phyloP scores from a whole-genome alignment of 2,797 vertebrate genomes.

The Sternarchorhynchus goeldii region DNA sequence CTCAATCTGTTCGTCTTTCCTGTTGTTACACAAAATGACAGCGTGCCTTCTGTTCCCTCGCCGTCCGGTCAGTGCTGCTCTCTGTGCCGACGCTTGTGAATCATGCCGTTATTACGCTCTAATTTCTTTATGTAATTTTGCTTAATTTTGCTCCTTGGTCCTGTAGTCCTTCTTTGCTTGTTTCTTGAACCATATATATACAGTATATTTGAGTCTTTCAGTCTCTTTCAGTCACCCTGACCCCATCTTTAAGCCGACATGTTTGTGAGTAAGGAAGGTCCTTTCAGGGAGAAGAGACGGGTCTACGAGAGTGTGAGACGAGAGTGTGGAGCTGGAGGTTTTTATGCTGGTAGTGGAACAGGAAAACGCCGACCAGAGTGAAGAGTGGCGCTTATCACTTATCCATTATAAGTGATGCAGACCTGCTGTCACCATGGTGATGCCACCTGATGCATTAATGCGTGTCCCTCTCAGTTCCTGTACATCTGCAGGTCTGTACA shows the following conservation, averaged over 20 bases:
- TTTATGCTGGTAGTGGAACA: too few relatives aligned
- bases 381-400: neutral
- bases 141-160: neutral
- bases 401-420: slow-evolving; percentile 10
- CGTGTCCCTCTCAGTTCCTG: slow-evolving; percentile 1
- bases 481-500: slow-evolving; percentile 1
- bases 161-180: neutral
- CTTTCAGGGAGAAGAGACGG: neutral
- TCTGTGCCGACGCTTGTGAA: neutral
- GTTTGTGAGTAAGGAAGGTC: neutral
- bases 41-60: slow-evolving; percentile 20
- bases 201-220: neutral
- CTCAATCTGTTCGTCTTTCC: slow-evolving; percentile 20
- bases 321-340: neutral
- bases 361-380: neutral
- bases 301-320: neutral
- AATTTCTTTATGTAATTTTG: neutral
- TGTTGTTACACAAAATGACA: slow-evolving; percentile 10
- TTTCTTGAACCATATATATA: neutral
- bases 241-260: neutral
- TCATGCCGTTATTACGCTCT: neutral
- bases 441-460: slow-evolving; percentile 11
- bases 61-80: neutral
- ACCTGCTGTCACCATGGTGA: slow-evolving; percentile 27
- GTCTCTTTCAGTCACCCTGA: neutral